A percentile compares a stretch with the other conserved stretches of the same genome.
These are phyloP conservation scores for Drosophila watanabei DNA, from an alignment of 1,140 invertebrate species.

Conservation along the genomic window DNA sequence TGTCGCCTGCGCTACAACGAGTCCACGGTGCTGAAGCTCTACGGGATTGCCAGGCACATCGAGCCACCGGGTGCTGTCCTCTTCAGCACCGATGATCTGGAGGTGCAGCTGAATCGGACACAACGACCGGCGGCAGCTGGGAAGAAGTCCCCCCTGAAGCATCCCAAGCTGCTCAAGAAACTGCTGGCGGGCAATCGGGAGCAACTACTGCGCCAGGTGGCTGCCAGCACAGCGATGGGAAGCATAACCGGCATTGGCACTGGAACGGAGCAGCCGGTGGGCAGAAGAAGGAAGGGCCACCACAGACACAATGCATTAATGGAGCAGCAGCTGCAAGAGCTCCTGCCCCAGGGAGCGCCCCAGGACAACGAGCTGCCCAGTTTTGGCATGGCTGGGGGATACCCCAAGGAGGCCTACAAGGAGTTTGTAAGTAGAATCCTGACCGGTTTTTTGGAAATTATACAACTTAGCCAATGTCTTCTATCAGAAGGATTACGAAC, in stretches of 20 bases:
- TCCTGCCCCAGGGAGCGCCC: slow-evolving; percentile 45
- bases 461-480: background rate
- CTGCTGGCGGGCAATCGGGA: slow-evolving; percentile 72
- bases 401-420: slow-evolving; percentile 61
- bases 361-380: slow-evolving; percentile 60
- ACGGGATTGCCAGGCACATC: slow-evolving; percentile 90
- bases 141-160: slow-evolving; percentile 79
- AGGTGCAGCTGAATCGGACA: slow-evolving; percentile 81
- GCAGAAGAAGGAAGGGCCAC: slow-evolving; percentile 47
- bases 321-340: slow-evolving; percentile 67
- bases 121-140: slow-evolving; percentile 54
- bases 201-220: slow-evolving; percentile 67
- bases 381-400: slow-evolving; percentile 43
- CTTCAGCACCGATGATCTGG: slow-evolving; percentile 88
- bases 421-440: slow-evolving; percentile 60
- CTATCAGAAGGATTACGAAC: slow-evolving; percentile 68
- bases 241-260: background rate
- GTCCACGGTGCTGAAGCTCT: slow-evolving; percentile 88
- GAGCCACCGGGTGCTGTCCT: slow-evolving; percentile 89
- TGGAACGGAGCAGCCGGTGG: slow-evolving; percentile 31
- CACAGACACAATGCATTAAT: slow-evolving; percentile 54
- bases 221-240: slow-evolving; percentile 11
- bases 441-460: background rate
- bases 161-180: slow-evolving; percentile 84
- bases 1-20: slow-evolving; percentile 91